phyloP scores from a whole-genome alignment of 2,888 invertebrate genomes.

The Orthosia incerta region DNA sequence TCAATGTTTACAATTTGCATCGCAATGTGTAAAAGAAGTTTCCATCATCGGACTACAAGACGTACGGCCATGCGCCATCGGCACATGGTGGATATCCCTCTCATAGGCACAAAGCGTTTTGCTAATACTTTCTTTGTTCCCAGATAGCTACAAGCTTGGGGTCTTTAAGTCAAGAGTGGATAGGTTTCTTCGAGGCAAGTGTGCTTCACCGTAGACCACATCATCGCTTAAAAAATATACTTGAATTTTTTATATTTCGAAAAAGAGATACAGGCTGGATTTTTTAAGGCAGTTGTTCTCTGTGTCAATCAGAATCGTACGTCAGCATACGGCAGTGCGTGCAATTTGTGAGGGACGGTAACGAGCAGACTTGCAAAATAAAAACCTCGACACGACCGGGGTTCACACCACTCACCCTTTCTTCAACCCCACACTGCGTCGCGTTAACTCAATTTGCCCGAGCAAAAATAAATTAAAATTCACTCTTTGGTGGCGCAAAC shows the following conservation, averaged over 20 bases:
- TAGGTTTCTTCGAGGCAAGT: too few species aligned
- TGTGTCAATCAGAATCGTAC: constrained; percentile 30
- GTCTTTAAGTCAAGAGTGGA: too few species aligned
- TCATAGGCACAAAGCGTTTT: too few species aligned
- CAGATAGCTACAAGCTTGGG: too few species aligned
- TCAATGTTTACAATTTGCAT: constrained; percentile 9
- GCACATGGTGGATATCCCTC: too few species aligned
- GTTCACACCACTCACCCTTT: constrained; percentile 46
- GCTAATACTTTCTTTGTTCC: too few species aligned
- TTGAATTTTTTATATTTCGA: constrained; percentile 5
- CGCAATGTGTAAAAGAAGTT: constrained; percentile 3
- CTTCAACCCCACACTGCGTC: constrained; percentile 36
- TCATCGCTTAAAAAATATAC: neutral
- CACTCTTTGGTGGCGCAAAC: constrained; percentile 65
- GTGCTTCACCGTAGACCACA: too few species aligned
- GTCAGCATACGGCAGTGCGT: constrained; percentile 37
- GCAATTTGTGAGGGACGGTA: constrained; percentile 49
- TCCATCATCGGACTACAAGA: too few species aligned
- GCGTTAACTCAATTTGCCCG: constrained; percentile 60
- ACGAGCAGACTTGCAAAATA: constrained; percentile 61
- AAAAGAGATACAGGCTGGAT: neutral
- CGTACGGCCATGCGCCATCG: too few species aligned
- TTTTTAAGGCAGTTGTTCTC: constrained; percentile 18
- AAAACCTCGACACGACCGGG: constrained; percentile 37
- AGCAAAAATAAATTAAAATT: constrained; percentile 71